These are phyloP conservation scores for Porites evermanni DNA, from an alignment of 92 coral and sea anemone genomes.

Conservation along the genomic window DNA sequence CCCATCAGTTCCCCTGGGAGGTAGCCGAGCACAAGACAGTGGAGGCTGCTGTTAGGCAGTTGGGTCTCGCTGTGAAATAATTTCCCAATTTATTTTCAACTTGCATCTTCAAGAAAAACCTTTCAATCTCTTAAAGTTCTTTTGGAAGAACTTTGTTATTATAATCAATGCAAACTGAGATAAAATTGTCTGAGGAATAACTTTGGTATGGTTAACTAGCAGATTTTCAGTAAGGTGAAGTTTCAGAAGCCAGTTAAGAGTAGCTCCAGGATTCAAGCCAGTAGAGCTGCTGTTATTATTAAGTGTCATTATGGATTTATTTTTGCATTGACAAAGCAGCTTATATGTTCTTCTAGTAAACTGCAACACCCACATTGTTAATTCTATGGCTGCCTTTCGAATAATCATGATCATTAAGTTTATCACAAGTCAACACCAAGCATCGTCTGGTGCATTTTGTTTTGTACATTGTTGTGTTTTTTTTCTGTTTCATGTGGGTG, in stretches of 20 bases:
- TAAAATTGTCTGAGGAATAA: background rate
- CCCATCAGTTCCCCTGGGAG: constrained; percentile 95
- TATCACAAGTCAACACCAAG: too few relatives aligned
- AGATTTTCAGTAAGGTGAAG: constrained; percentile 11
- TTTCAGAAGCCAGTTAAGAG: background rate
- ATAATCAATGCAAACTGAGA: constrained; percentile 6
- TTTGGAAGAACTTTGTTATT: background rate
- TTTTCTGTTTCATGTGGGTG: too few relatives aligned
- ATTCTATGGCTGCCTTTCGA: too few relatives aligned
- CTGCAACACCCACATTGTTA: too few relatives aligned
- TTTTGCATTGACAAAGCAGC: too few relatives aligned
- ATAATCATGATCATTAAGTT: too few relatives aligned
- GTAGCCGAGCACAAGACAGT: constrained; percentile 94
- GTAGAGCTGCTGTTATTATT: background rate
- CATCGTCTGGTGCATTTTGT: too few relatives aligned
- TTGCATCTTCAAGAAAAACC: constrained; percentile 9
- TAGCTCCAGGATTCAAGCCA: background rate
- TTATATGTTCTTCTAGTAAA: too few relatives aligned
- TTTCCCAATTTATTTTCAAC: constrained; percentile 39
- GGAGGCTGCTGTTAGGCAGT: constrained; percentile 91
- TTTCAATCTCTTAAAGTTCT: constrained; percentile 18
- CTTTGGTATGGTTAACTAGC: constrained; percentile 20
- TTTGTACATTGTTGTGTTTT: too few relatives aligned
- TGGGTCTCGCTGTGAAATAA: background rate
- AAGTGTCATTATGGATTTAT: too few relatives aligned